These are phyloP conservation scores for Eudyptes chrysolophus DNA, from an alignment of 2,113 vertebrate genomes.

Conservation along the genomic window DNA sequence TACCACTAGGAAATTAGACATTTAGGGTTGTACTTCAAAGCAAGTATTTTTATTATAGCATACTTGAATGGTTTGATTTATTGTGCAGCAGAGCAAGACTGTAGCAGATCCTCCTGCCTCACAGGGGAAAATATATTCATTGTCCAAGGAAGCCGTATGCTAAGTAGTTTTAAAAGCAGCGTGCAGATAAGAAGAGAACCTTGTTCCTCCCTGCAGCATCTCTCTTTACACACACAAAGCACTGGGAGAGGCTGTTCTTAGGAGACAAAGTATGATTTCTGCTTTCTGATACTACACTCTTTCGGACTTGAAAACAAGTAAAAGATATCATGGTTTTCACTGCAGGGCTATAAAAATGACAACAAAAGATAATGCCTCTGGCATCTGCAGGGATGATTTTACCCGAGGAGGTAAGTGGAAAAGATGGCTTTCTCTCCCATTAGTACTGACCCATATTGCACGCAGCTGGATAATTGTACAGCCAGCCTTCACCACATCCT, in stretches of 20 bases:
- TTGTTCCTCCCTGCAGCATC: neutral
- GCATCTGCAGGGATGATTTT: neutral
- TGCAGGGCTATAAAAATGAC: neutral
- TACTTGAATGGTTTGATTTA: slow-evolving; percentile 71
- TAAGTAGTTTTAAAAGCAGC: slow-evolving; percentile 50
- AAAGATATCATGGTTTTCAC: neutral
- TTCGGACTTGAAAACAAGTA: neutral
- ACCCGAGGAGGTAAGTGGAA: neutral
- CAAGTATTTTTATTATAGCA: slow-evolving; percentile 72
- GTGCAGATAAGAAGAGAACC: neutral
- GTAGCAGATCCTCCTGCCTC: slow-evolving; percentile 56
- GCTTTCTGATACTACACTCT: neutral
- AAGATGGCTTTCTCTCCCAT: neutral
- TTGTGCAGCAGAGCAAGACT: slow-evolving; percentile 51
- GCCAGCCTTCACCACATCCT: neutral
- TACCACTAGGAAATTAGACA: slow-evolving; percentile 68
- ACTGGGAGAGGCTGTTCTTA: neutral
- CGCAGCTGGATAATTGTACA: neutral
- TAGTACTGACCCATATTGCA: neutral
- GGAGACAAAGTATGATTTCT: neutral
- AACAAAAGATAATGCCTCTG: neutral
- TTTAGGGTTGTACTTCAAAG: slow-evolving; percentile 77
- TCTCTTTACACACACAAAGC: neutral
- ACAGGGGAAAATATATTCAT: slow-evolving; percentile 31
- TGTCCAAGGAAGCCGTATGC: slow-evolving; percentile 26